Evolutionary conservation across 2,113 vertebrate species (phyloP).

Genomic region (Pedetes capensis): DNA sequence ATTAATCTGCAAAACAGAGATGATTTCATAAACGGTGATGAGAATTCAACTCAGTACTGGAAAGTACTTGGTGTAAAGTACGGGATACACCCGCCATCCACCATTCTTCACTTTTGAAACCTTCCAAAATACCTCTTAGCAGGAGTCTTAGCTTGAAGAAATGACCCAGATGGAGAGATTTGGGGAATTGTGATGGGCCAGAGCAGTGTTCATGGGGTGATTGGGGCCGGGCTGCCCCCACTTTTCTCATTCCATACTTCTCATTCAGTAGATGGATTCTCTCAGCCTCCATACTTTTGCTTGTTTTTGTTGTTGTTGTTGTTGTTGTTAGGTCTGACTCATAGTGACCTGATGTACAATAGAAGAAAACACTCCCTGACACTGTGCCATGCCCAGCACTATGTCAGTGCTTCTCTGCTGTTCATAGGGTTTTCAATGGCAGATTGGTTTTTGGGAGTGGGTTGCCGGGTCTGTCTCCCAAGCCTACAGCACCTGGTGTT

Average conservation of each 20-base stretch:
- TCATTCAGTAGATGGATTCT: neutral
- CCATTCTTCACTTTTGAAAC: neutral
- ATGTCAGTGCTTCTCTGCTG: no score
- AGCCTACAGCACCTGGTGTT: no score
- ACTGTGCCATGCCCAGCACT: no score
- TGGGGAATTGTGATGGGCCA: neutral
- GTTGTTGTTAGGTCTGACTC: no score
- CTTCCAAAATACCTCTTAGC: neutral
- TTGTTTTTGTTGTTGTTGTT: no score
- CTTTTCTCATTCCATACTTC: neutral
- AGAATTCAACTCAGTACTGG: neutral
- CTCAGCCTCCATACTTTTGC: neutral
- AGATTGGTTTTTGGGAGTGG: no score
- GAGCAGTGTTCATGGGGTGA: neutral
- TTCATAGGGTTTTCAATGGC: no score
- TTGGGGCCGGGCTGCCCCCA: no score
- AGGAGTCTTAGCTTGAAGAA: neutral
- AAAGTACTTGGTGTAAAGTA: no score
- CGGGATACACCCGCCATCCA: neutral
- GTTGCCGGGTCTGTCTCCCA: no score
- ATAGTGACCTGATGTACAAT: no score
- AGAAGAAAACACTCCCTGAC: no score
- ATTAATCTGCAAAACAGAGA: neutral
- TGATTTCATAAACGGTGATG: neutral
- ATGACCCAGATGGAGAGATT: neutral